A percentile compares a stretch with the other conserved stretches of the same genome.
Evolutionary conservation across 2,113 vertebrate genomes (phyloP).

Genomic region (Meles meles): DNA sequence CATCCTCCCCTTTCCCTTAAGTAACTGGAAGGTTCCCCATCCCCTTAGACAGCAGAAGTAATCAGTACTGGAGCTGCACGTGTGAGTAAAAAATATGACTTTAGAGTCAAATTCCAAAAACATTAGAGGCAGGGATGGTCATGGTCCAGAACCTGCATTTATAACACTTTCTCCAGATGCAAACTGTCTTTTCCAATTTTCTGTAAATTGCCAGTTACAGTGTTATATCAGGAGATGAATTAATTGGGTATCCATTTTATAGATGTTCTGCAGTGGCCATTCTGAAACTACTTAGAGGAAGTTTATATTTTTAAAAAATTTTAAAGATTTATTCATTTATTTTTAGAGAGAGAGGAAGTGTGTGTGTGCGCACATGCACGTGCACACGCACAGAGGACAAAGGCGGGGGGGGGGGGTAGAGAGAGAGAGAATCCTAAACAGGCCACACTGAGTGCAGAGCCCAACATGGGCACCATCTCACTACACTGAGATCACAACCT

Average conservation of each 20-base stretch:
- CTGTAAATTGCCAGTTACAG: not conserved
- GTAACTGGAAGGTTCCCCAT: not conserved
- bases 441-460: not conserved
- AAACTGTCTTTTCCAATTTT: not conserved
- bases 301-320: not conserved
- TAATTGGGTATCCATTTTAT: not conserved
- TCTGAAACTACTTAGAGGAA: not conserved
- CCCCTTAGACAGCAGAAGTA: not conserved
- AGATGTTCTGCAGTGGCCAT: not conserved
- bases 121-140: not conserved
- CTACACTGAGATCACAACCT: not conserved
- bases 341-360: not conserved
- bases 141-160: not conserved
- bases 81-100: not conserved
- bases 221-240: not conserved
- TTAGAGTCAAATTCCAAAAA: not conserved
- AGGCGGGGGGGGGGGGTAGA: not conserved
- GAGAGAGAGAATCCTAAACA: not conserved
- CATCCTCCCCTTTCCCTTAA: not conserved
- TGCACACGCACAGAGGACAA: rapidly evolving
- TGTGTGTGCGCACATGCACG: too few relatives aligned
- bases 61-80: not conserved
- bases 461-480: not conserved
- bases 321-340: not conserved
- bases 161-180: not conserved